Evolutionary conservation across 2,113 vertebrate genomes (phyloP).

Genomic region (Paedocypris sp.): DNA sequence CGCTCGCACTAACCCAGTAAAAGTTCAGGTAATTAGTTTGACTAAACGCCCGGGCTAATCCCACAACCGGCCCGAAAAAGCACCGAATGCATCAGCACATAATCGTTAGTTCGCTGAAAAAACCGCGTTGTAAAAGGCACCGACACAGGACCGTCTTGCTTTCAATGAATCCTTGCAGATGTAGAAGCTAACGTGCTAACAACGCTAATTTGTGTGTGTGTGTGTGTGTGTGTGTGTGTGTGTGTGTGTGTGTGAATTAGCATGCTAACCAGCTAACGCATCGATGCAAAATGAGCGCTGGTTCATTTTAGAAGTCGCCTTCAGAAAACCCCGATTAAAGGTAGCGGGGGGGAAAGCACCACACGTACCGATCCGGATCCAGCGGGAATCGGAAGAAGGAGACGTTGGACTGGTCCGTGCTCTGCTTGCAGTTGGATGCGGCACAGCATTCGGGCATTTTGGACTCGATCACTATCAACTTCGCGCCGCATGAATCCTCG

Average conservation of each 20-base stretch:
- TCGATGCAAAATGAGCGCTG: no score
- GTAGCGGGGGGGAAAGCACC: no score
- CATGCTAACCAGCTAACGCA: no score
- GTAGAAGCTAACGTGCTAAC: constrained; percentile 29
- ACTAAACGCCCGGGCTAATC: background rate
- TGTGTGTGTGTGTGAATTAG: no score
- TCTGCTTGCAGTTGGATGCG: constrained; percentile 77
- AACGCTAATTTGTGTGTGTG: constrained; percentile 19
- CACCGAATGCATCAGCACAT: background rate
- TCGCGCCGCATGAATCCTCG: constrained; percentile 39
- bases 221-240: no score
- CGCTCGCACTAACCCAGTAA: constrained; percentile 5
- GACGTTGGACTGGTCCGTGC: constrained; percentile 55
- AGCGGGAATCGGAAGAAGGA: constrained; percentile 70
- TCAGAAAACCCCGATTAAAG: no score
- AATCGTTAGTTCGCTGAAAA: no score
- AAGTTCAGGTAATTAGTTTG: constrained; percentile 2
- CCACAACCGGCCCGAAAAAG: no score
- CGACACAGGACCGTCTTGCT: background rate
- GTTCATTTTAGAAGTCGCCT: no score
- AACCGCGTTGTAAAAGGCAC: no score
- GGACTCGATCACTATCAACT: constrained; percentile 43
- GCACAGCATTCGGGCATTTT: constrained; percentile 84
- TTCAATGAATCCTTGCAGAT: constrained; percentile 20
- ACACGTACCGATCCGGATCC: constrained; percentile 65